Evolutionary conservation across 2,888 invertebrate genomes (phyloP).

Genomic region (Elmis aenea): DNA sequence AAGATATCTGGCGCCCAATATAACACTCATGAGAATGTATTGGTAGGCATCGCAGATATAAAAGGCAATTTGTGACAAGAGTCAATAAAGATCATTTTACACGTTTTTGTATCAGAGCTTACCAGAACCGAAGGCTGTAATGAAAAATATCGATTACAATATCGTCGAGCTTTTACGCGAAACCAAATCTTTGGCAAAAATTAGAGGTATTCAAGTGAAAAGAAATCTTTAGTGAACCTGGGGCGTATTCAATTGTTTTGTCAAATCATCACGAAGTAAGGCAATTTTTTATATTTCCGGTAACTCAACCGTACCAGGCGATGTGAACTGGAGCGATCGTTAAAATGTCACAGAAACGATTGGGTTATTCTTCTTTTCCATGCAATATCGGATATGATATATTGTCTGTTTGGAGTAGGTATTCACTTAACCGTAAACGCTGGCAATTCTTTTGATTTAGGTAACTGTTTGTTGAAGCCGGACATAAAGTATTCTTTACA

Average conservation of each 20-base stretch:
- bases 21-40: constrained; percentile 29
- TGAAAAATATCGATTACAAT: constrained; percentile 33
- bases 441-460: constrained; percentile 37
- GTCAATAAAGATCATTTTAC: constrained; percentile 43
- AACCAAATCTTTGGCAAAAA: too few relatives aligned
- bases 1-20: constrained; percentile 19
- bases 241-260: too few relatives aligned
- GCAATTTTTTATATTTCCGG: too few relatives aligned
- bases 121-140: constrained; percentile 37
- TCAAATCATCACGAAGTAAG: too few relatives aligned
- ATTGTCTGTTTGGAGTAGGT: constrained; percentile 28
- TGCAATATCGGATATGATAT: constrained; percentile 36
- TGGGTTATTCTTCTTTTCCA: constrained; percentile 33
- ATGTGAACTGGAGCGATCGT: constrained; percentile 30
- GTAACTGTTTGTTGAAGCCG: constrained; percentile 38
- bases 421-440: constrained; percentile 32
- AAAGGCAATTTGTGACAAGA: constrained; percentile 39
- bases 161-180: too few relatives aligned
- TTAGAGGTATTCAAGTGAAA: too few relatives aligned
- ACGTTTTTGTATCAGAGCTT: constrained; percentile 39
- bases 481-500: constrained; percentile 31
- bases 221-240: too few relatives aligned
- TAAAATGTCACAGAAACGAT: constrained; percentile 33
- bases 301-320: constrained; percentile 28
- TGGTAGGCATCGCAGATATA: constrained; percentile 35